Base-by-base conservation (phyloP, 2,888 invertebrate genomes). In the Cacoxenus indagator region DNA sequence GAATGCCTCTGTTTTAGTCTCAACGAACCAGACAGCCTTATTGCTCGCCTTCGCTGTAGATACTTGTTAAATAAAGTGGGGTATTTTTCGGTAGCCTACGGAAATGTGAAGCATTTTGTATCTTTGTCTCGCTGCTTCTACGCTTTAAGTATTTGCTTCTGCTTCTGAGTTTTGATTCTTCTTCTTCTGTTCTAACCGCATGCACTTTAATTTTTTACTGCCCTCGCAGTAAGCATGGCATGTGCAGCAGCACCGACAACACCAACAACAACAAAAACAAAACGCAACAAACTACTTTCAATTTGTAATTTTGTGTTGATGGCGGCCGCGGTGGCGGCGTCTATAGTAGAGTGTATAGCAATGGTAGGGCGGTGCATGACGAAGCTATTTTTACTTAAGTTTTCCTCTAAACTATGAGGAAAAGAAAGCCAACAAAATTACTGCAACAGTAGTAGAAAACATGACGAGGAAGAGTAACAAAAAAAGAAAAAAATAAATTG, bases 271-370 rank as follows among this genome's bases (percentile, higher is more conserved):
- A n/a, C n/a, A n/a, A n/a, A n/a, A n/a, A n/a, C n/a, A n/a, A n/a
- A n/a, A n/a, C n/a, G 79, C 80, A 45, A 62, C 61, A 80, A 82
- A 80, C 82, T 81, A 77, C 80, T 82, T 82, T 81, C 82, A 81
- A 81, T 82, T 81, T 81, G 80, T 81, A 81, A 81, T 82, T 81
- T 59, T 83, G 83, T 82, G 77, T 78, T 66, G 27, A 82, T 82
- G 77, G 78, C 62, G 45, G 55, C 48, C 17, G 68, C 37, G 70
- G 67, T 48, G 43, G 61, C 46, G 11, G 67, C 29, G 26, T 22
- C 31, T 6, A 24, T 19, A 11, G n/a, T 55, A n/a, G 22, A 59
- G 31, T 37, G 19, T 45, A 64, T 54, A 17, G 37, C 31, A 43
- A 22, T 14, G 64, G 9, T n/a, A 64, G 45, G 69, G 62, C 57